Base-by-base conservation (phyloP, 2,113 vertebrate genomes). In the Eublepharis macularius region DNA sequence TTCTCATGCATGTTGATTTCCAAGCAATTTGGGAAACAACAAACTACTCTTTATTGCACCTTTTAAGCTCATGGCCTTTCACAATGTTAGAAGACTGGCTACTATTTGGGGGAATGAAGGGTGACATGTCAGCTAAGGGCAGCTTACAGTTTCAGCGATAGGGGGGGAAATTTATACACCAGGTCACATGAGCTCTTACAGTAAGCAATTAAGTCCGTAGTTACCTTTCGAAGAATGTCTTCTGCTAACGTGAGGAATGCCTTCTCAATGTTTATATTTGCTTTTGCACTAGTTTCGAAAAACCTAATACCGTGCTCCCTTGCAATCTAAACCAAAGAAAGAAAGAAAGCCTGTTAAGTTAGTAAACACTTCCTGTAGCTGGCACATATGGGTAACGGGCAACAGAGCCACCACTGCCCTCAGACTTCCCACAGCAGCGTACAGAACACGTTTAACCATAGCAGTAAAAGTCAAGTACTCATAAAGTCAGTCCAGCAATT, bases 181-280 rank as follows among this genome's bases (percentile, higher is more conserved):
- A 36, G 69, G 51, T 21, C 34, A 21, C 47, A 19, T 12, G 6
- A 5, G 21, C 26, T 34, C 74, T 76, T 32, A 24, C 19, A 21
- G 8, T 6, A 0, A 74, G 70, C 10, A 49, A 47, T 21, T 19
- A n/a, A 75, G 41, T 2, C 11, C 66, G 41, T 88, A 92, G 94
- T 60, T 94, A 99, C 99, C 98, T 99, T 99, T 98, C 96, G 98
- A 95, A 99, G 98, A 95, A 99, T 99, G 96, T 99, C 99, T 99
- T 99, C 99, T 96, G 99, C 98, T 99, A 99, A 98, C 89, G 98
- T 99, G 97, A 99, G 98, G 97, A 99, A 99, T 94, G 98, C 99
- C 96, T 99, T 99, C 97, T 99, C 98, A 89, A 99, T 99, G 98
- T 97, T 99, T 97, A 99, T 98, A 98, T 99, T 99, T 96, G 99